A percentile compares a stretch with the other conserved stretches of the same genome.
Conservation (phyloP, 1,140 invertebrate genomes). For the Heliconius hermathena region DNA sequence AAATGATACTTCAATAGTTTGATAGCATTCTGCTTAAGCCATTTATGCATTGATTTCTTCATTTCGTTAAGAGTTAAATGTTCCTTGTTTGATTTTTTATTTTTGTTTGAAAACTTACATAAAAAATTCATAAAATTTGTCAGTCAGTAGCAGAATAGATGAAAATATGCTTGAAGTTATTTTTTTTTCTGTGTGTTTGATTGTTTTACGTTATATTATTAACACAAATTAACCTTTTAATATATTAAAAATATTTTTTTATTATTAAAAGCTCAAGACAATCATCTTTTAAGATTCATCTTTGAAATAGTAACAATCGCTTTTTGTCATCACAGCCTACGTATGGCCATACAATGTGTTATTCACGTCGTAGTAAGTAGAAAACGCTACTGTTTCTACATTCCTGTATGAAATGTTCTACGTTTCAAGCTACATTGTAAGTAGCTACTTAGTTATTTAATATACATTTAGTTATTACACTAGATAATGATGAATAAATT, state of each 20-base stretch:
- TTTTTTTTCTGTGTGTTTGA: too few relatives aligned
- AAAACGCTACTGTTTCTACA: neutral
- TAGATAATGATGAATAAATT: too few relatives aligned
- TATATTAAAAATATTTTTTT: too few relatives aligned
- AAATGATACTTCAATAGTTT: constrained; percentile 7
- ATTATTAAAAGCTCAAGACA: neutral
- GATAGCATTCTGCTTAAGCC: neutral
- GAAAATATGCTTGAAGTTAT: too few relatives aligned
- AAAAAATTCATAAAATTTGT: neutral
- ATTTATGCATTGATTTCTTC: neutral
- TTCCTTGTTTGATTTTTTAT: neutral
- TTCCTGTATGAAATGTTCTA: neutral
- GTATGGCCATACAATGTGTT: neutral
- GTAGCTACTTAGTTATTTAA: neutral
- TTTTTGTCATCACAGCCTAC: neutral
- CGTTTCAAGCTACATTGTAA: neutral
- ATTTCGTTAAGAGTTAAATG: neutral
- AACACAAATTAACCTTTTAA: too few relatives aligned
- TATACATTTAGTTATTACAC: too few relatives aligned
- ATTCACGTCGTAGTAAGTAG: neutral
- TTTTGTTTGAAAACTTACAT: too few relatives aligned
- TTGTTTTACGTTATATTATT: too few relatives aligned
- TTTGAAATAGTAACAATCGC: neutral
- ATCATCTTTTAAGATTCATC: neutral
- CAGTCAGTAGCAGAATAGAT: neutral